Conservation (phyloP, 1,140 invertebrate species). For the Arion vulgaris region DNA sequence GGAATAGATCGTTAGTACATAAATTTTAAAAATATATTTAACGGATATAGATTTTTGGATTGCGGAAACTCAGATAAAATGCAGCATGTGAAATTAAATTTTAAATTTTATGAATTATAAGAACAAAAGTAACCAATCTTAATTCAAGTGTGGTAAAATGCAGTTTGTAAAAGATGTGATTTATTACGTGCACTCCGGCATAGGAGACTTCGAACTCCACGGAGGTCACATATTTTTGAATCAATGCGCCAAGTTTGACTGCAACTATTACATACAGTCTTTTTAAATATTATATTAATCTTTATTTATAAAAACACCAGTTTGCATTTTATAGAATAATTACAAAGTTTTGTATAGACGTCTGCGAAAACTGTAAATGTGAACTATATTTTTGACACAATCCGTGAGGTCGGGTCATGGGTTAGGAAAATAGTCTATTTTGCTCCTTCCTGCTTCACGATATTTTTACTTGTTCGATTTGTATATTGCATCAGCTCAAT, state of each 20-base stretch:
- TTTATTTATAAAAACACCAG: too few species aligned
- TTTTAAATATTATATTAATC: too few species aligned
- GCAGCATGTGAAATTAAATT: too few species aligned
- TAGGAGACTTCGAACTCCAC: not conserved
- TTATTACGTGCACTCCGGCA: not conserved
- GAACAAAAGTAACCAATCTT: too few species aligned
- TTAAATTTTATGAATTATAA: too few species aligned
- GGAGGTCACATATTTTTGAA: conserved; percentile 8
- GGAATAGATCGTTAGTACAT: not conserved
- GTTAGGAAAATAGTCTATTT: not conserved
- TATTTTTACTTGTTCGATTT: too few species aligned
- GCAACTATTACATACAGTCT: too few species aligned
- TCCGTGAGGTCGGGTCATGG: conserved; percentile 15
- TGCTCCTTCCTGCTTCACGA: too few species aligned
- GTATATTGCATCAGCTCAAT: too few species aligned
- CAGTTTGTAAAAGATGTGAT: not conserved
- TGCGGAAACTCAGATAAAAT: too few species aligned
- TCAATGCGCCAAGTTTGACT: not conserved
- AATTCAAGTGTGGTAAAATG: too few species aligned
- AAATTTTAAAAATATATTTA: not conserved
- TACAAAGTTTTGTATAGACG: not conserved
- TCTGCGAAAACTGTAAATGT: not conserved
- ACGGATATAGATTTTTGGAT: too few species aligned
- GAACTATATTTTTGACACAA: conserved; percentile 5
- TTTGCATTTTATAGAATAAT: not conserved